Conservation (phyloP, 2,888 invertebrate genomes). For the Cylindroiulus punctatus region DNA sequence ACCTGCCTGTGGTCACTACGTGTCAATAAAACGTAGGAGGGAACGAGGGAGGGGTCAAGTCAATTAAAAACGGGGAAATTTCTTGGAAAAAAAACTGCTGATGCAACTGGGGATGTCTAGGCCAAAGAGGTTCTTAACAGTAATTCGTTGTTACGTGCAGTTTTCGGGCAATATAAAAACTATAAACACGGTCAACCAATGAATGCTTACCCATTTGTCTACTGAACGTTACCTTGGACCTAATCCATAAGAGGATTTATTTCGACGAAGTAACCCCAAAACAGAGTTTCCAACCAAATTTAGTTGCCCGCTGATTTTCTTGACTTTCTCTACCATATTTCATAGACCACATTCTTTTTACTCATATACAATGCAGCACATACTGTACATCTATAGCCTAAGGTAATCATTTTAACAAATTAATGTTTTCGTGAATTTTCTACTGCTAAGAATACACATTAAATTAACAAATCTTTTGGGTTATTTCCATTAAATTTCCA, state of each 20-base stretch:
- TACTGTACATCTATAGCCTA: no score
- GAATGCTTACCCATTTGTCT: no score
- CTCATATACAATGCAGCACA: no score
- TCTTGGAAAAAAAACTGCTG: neutral
- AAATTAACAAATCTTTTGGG: no score
- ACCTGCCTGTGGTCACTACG: constrained; percentile 9
- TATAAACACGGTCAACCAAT: neutral
- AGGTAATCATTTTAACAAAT: no score
- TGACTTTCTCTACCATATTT: no score
- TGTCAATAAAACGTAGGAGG: constrained; percentile 5
- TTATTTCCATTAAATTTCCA: no score
- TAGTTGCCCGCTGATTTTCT: no score
- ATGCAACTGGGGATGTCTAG: neutral
- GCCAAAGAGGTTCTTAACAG: constrained; percentile 18
- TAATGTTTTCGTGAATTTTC: no score
- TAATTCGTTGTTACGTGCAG: neutral
- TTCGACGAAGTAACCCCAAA: neutral
- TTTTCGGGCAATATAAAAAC: neutral
- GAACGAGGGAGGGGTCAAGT: neutral
- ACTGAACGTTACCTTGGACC: neutral
- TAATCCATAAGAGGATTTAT: neutral
- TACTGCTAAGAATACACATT: no score
- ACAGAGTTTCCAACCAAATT: no score
- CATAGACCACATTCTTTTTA: no score
- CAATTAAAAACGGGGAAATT: neutral